phyloP scores from a whole-genome alignment of 2,888 invertebrate genomes.

The Platynereis dumerilii region DNA sequence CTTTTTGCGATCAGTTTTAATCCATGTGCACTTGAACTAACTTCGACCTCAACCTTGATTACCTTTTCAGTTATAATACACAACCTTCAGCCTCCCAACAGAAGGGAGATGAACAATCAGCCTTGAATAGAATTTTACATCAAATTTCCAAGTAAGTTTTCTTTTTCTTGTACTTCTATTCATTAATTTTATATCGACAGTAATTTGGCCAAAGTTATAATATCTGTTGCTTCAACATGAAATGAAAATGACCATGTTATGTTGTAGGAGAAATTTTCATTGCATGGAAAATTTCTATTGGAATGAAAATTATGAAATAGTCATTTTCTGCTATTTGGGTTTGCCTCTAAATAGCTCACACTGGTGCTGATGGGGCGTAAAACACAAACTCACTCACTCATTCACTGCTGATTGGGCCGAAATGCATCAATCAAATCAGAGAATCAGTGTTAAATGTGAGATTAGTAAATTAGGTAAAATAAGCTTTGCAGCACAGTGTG shows the following conservation, averaged over 20 bases:
- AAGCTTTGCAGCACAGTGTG: too few species aligned
- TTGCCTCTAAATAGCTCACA: too few species aligned
- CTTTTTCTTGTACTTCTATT: neutral
- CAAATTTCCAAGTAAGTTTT: slow-evolving; percentile 66
- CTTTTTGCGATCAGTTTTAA: too few species aligned
- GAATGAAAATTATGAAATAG: neutral
- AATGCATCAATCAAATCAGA: neutral
- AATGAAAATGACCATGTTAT: too few species aligned
- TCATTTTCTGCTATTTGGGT: too few species aligned
- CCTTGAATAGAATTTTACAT: slow-evolving; percentile 85
- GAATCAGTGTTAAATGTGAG: neutral
- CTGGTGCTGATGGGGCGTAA: too few species aligned
- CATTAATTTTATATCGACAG: neutral
- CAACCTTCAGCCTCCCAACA: slow-evolving; percentile 29
- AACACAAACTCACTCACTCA: too few species aligned
- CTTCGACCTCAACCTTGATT: neutral
- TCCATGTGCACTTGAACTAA: too few species aligned
- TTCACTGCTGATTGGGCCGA: too few species aligned
- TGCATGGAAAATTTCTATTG: neutral
- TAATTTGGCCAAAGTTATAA: too few species aligned
- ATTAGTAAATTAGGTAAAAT: neutral
- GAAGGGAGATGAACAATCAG: slow-evolving; percentile 89
- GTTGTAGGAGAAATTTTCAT: too few species aligned
- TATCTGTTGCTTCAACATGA: too few species aligned
- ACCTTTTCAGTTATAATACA: slow-evolving; percentile 11